These are phyloP conservation scores for Poeciliopsis occidentalis DNA, from an alignment of 2,113 vertebrate species.

Conservation along the genomic window DNA sequence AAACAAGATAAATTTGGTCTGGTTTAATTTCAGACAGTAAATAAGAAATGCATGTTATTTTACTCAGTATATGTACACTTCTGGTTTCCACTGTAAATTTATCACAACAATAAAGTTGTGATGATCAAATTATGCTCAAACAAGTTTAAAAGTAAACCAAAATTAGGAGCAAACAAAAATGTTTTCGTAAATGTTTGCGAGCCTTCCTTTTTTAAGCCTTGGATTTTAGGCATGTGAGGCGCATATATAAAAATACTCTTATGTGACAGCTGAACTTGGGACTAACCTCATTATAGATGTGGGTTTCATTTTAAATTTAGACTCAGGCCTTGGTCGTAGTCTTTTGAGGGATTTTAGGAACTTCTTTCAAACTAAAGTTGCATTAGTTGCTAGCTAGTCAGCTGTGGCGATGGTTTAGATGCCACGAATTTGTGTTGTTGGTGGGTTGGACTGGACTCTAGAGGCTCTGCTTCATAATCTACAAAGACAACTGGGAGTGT, in stretches of 20 bases:
- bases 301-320: constrained; percentile 66
- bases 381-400: constrained; percentile 25
- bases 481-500: constrained; percentile 60
- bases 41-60: too few species aligned
- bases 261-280: constrained; percentile 67
- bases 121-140: too few species aligned
- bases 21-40: too few species aligned
- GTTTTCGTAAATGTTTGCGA: not conserved
- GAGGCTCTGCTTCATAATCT: constrained; percentile 43
- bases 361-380: constrained; percentile 23
- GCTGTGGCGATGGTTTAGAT: constrained; percentile 39
- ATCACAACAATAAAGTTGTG: too few species aligned
- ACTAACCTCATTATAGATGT: constrained; percentile 53
- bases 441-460: constrained; percentile 1
- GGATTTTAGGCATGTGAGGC: constrained; percentile 57
- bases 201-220: constrained; percentile 22
- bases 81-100: too few species aligned
- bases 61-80: too few species aligned
- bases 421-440: constrained; percentile 29
- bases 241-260: constrained; percentile 73
- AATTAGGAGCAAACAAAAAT: not conserved
- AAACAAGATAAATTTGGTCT: too few species aligned
- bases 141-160: too few species aligned
- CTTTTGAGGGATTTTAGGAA: constrained; percentile 30
- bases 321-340: constrained; percentile 48